Percentiles rank a stretch among this genome's conserved stretches.
phyloP scores from a whole-genome alignment of 1,140 invertebrate species.

The Aphelinus atriplicis region DNA sequence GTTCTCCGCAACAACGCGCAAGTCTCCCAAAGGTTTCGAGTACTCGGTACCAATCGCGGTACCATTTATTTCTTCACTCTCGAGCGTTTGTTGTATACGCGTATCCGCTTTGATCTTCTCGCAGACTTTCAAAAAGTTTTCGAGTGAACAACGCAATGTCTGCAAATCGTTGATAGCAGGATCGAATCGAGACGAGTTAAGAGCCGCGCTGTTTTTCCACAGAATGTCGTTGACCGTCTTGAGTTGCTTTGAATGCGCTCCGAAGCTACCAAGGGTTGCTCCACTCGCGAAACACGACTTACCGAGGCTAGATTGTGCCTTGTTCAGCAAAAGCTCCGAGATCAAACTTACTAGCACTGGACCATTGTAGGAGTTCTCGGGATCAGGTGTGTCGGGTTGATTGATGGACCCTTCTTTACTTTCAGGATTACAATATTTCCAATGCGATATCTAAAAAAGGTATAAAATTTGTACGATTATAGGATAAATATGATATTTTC shows the following conservation, averaged over 20 bases:
- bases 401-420: neutral
- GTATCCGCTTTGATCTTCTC: slow-evolving; percentile 39
- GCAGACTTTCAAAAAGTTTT: slow-evolving; percentile 47
- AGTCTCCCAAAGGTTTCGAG: slow-evolving; percentile 38
- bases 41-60: slow-evolving; percentile 36
- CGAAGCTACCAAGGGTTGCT: slow-evolving; percentile 57
- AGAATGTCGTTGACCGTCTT: slow-evolving; percentile 60
- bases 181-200: slow-evolving; percentile 55
- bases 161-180: slow-evolving; percentile 48
- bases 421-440: slow-evolving; percentile 1
- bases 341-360: slow-evolving; percentile 54
- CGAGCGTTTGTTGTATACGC: neutral
- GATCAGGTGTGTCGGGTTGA: neutral
- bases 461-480: neutral
- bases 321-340: slow-evolving; percentile 49
- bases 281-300: slow-evolving; percentile 42
- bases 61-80: slow-evolving; percentile 18
- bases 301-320: slow-evolving; percentile 29
- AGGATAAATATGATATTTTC: neutral
- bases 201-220: slow-evolving; percentile 64
- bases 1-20: slow-evolving; percentile 46
- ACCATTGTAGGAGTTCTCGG: slow-evolving; percentile 32
- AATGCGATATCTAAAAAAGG: slow-evolving; percentile 28
- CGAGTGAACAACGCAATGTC: slow-evolving; percentile 45
- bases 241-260: slow-evolving; percentile 56